Base-by-base conservation (phyloP, 2,888 invertebrate genomes). In the Archaeoteleia sp. region DNA sequence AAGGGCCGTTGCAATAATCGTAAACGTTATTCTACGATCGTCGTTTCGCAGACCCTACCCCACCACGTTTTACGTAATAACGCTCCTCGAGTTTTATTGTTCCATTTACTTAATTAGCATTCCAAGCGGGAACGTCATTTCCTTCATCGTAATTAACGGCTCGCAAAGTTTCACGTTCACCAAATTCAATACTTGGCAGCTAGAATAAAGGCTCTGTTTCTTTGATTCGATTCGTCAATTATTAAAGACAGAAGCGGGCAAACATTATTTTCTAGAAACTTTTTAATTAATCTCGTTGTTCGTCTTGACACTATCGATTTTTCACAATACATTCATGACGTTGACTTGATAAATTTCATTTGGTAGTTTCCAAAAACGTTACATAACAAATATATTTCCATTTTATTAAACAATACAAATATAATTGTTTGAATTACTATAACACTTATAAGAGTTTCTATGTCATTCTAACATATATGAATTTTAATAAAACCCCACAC, bases 71-170 rank as follows among this genome's bases (percentile, higher is more conserved):
- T 39, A 43, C 32, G 30, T 53, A 39, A 53, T 45, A 53, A 34
- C 40, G 13, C 32, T 23, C 34, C 10, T 43, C n/a, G 25, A 45
- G 29, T 60, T 66, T 66, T 54, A 66, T 43, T 45, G 42, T 60
- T 60, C 53, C 60, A 55, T 67, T 67, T 43, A 60, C 42, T 60
- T 67, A 67, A 60, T 67, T 58, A 60, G 58, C 49, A 54, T 29
- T 53, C 35, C 40, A 23, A 34, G 12, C 35, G 42, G 32, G 35
- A 42, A 48, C 29, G 53, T 53, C 39, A 45, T 60, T 49, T 53
- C 55, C 54, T 54, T 49, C 49, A 34, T 60, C 35, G 46, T 60
- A 55, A 67, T 60, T 67, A 67, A 60, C 43, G 55, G 48, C 48
- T 67, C 43, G 25, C 43, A 55, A 55, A 60, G 60, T 60, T 67